Percentiles rank a stretch among this genome's conserved stretches.
These are phyloP conservation scores for Hystrix cristata DNA, from an alignment of 2,113 vertebrate genomes.

Conservation along the genomic window DNA sequence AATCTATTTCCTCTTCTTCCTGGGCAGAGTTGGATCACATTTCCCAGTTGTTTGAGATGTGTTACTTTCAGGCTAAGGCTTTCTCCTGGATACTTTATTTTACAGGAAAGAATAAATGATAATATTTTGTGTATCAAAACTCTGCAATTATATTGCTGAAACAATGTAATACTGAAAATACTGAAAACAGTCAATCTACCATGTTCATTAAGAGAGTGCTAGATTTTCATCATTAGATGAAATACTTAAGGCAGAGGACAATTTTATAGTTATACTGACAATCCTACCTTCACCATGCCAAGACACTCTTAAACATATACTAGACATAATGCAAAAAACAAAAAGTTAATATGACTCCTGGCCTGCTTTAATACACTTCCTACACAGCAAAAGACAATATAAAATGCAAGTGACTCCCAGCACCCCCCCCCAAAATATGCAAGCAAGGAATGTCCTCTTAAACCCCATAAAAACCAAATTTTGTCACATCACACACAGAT, in stretches of 20 bases:
- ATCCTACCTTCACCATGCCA: background rate
- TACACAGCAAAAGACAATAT: conserved; percentile 21
- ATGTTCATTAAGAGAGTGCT: background rate
- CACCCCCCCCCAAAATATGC: no score
- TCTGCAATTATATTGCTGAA: conserved; percentile 2
- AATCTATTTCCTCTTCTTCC: background rate
- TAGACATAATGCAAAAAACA: background rate
- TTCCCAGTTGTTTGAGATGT: background rate
- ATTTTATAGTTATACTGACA: background rate
- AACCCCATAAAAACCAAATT: background rate
- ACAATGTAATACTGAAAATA: background rate
- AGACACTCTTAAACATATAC: background rate
- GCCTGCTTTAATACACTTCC: background rate
- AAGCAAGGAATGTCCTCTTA: background rate
- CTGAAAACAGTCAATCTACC: background rate
- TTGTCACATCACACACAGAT: background rate
- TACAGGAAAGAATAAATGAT: background rate
- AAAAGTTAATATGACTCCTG: background rate
- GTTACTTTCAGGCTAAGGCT: background rate
- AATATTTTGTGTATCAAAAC: background rate
- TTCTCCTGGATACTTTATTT: background rate
- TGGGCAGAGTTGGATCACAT: background rate
- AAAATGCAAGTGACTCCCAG: background rate
- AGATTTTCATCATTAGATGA: background rate
- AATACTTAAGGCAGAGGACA: background rate